Base-by-base conservation (phyloP, 2,888 invertebrate species). In the Tetranychus truncatus region DNA sequence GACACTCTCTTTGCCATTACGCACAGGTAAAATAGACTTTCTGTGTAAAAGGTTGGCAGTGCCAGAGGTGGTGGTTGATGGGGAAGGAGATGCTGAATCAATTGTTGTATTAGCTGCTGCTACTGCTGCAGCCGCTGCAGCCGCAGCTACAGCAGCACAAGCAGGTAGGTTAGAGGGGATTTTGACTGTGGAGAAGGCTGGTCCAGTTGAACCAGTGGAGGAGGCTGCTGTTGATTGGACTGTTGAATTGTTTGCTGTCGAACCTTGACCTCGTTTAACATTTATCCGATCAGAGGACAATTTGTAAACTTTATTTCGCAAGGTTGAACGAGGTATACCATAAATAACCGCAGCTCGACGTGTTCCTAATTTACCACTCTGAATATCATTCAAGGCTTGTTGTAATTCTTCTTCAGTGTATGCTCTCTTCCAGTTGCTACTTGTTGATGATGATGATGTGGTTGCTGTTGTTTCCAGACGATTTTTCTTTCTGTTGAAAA, bases 371-470 rank as follows among this genome's bases (percentile, higher is more conserved):
- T 92, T 90, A 21, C 95, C 95, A 79, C 90, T 90, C 83, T 92
- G 90, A 82, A 96, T 94, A 84, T 95, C 96, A 77, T 91, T 87
- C 76, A 97, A 87, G n/a, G 96, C 96, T 66, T 90, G 89, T 81
- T 91, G 90, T 69, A 97, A 87, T 83, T 96, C 95, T 80, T 93
- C 92, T 80, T 95, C 94, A n/a, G 93, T 93, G 86, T 97, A 97
- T 15, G 72, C 34, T 69, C 69, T 69, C 20, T 69, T 69, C 69
- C 69, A 69, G 15, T 55, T 55, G 15, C 55, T 55, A 55, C 15
- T 55, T 55, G 55, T 55, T 55, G 55, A 15, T 55, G 55, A 15
- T 55, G 55, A 15, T 9, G 55, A 15, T 9, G 55, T 55, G 18
- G 69, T 69, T 18, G 69, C 11, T 69, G 69, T 24, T 69, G 69